Evolutionary conservation across 2,797 vertebrate species (phyloP), one percentile per base, ranked within the genome.

Genomic region (Sebastiscus tertius): DNA sequence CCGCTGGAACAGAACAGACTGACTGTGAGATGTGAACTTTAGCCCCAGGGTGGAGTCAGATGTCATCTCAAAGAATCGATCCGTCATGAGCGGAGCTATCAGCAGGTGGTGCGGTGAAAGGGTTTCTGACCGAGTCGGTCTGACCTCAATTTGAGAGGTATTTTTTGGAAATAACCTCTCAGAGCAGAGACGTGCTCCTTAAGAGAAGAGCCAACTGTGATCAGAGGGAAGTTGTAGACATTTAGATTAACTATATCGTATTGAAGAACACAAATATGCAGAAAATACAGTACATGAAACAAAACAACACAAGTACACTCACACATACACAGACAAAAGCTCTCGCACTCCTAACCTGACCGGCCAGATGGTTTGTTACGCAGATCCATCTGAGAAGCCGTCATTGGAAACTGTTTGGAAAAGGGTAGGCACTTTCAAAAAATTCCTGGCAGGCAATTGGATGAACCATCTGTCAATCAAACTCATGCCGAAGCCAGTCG

Each of bases 21-120:
- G 13, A 36, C 49, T 71, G 62, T 60, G 75, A 78, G 56, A 82
- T 49, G 39, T 77, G 82, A 89, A 85, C 58, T 56, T 85, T 64
- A 61, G 77, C 69, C 84, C 78, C n/a, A 22, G 73, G 77, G n/a
- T 33, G 52, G 34, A 84, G 77, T 78, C 58, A 60, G 36, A 75
- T 33, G 20, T 75, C 56, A 64, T 65, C 56, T 84, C 24, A 67
- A 42, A 86, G 66, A 87, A 72, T 71, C 18, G 22, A 31, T 82
- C 26, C 4, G 4, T 79, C 46, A 24, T 11, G 59, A 77, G 64
- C 39, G 20, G 62, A 79, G 56, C 62, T 42, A 9, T 62, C 69
- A 66, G 71, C 60, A 77, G 72, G 61, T 33, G 72, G 27, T 56
- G 34, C 34, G 61, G 2, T 24, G 54, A 82, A 72, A 75, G 56